Conservation (phyloP, 2,888 invertebrate species). For the Dendrolimus pini region DNA sequence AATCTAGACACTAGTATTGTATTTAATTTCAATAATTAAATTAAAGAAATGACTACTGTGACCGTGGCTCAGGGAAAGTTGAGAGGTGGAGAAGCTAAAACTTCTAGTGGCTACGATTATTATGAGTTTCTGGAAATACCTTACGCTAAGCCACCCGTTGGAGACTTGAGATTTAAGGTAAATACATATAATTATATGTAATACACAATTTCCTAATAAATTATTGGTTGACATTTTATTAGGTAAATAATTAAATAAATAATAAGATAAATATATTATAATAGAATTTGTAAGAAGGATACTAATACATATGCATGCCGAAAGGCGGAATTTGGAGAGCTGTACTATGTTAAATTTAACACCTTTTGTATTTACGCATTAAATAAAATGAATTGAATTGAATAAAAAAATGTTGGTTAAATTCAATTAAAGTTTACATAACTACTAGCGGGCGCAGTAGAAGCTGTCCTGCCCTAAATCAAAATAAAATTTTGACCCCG, state of each 20-base stretch:
- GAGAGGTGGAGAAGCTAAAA: slow-evolving; percentile 40
- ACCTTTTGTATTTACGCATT: too few species aligned
- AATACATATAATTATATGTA: slow-evolving; percentile 2
- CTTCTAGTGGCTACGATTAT: slow-evolving; percentile 48
- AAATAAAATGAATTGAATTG: too few species aligned
- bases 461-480: background rate
- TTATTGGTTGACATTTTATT: background rate
- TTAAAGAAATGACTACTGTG: slow-evolving; percentile 16
- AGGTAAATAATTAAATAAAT: background rate
- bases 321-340: too few species aligned
- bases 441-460: background rate
- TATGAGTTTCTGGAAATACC: slow-evolving; percentile 66
- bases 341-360: too few species aligned
- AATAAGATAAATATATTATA: background rate
- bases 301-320: too few species aligned
- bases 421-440: too few species aligned
- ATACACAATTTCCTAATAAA: too few species aligned
- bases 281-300: too few species aligned
- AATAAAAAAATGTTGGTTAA: background rate
- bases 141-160: slow-evolving; percentile 73
- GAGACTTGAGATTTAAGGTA: slow-evolving; percentile 44
- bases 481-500: too few species aligned
- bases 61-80: slow-evolving; percentile 46
- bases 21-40: too few species aligned
- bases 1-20: too few species aligned